These are phyloP conservation scores for Gisinianus flammeolus DNA, from an alignment of 2,888 invertebrate genomes.

Conservation along the genomic window DNA sequence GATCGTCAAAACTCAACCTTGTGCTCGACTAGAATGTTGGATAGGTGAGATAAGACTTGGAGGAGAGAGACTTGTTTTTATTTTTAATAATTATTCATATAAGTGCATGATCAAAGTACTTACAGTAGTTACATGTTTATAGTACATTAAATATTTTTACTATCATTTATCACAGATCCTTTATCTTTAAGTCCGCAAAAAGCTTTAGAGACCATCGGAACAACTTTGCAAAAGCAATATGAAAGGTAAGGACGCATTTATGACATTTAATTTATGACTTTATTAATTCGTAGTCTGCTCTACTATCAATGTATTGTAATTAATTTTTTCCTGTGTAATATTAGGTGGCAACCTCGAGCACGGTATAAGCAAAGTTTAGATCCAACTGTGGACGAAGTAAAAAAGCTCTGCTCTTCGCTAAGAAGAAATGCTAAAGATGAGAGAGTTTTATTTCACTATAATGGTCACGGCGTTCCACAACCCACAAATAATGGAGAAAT, in stretches of 20 bases:
- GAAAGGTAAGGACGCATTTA: constrained; percentile 70
- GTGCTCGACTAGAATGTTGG: constrained; percentile 96
- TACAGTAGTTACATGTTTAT: neutral
- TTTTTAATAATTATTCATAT: neutral
- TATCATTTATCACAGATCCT: constrained; percentile 75
- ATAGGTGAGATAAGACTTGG: constrained; percentile 83
- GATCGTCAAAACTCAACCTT: constrained; percentile 94
- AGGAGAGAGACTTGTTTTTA: neutral
- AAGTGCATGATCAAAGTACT: constrained; percentile 29
- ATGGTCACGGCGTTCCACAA: constrained; percentile 98
- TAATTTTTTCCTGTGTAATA: neutral
- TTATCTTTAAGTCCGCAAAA: constrained; percentile 85
- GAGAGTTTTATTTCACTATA: constrained; percentile 97
- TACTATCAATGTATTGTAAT: neutral
- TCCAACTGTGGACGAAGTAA: constrained; percentile 97
- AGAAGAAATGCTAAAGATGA: constrained; percentile 98
- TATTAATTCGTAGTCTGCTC: no score
- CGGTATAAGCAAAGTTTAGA: constrained; percentile 96
- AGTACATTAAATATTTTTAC: neutral
- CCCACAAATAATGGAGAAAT: constrained; percentile 98
- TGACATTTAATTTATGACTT: no score
- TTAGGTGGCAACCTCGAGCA: constrained; percentile 93
- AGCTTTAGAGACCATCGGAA: constrained; percentile 90
- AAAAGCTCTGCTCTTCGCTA: constrained; percentile 92
- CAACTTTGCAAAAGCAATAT: constrained; percentile 91